Evolutionary conservation across 2,888 invertebrate genomes (phyloP).

Genomic region (Gibbula magus): DNA sequence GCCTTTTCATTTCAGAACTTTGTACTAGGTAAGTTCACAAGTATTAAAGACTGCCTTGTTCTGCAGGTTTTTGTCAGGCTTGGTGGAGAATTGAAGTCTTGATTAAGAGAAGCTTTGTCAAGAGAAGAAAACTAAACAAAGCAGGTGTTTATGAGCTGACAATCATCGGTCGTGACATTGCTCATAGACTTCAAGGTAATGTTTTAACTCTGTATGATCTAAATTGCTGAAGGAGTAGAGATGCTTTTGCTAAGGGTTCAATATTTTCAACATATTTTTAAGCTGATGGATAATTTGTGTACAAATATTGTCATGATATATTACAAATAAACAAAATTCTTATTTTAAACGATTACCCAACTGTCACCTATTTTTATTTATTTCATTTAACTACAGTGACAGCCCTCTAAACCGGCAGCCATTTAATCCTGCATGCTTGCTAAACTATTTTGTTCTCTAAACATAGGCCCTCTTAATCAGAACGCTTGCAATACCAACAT

Average conservation of each 20-base stretch:
- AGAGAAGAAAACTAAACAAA: conserved; percentile 48
- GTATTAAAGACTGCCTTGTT: too few species aligned
- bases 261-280: not conserved
- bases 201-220: too few species aligned
- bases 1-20: too few species aligned
- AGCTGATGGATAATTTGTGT: not conserved
- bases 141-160: conserved; percentile 50
- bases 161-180: conserved; percentile 45
- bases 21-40: too few species aligned
- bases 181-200: conserved; percentile 4
- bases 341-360: not conserved
- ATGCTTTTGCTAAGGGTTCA: not conserved
- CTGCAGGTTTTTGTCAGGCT: conserved; percentile 55
- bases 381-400: too few species aligned
- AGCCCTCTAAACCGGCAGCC: too few species aligned
- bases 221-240: not conserved
- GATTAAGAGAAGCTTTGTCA: conserved; percentile 50
- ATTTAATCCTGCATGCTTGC: too few species aligned
- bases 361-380: not conserved
- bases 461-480: too few species aligned
- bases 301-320: not conserved
- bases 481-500: too few species aligned
- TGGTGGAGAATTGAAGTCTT: conserved; percentile 58
- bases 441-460: too few species aligned
- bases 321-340: not conserved